Conservation (phyloP, 92 coral and sea anemone species). For the Zoanthus sansibaricus region DNA sequence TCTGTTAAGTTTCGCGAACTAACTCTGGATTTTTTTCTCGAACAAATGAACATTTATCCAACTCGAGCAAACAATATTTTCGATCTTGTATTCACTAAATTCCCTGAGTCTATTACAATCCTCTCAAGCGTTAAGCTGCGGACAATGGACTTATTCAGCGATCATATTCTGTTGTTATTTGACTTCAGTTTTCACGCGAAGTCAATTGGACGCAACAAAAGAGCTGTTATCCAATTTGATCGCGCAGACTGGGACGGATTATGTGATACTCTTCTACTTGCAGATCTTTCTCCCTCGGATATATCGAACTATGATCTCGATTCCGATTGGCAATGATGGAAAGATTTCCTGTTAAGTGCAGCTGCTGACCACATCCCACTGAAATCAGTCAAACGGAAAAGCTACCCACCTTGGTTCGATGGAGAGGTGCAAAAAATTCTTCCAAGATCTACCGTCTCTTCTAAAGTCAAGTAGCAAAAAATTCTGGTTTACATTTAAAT, state of each 20-base stretch:
- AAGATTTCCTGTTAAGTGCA: no score
- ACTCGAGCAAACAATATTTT: constrained; percentile 52
- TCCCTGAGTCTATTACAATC: constrained; percentile 41
- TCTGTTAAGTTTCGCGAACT: constrained; percentile 45
- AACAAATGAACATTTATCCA: constrained; percentile 60
- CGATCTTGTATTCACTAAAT: constrained; percentile 51
- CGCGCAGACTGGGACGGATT: not conserved
- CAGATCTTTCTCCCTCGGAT: not conserved
- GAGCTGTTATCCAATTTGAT: not conserved
- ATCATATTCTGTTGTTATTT: not conserved
- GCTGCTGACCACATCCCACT: no score
- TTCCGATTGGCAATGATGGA: no score
- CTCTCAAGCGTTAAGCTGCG: constrained; percentile 22
- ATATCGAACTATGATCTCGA: no score
- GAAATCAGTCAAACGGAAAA: no score
- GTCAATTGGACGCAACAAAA: not conserved
- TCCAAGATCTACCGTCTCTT: no score
- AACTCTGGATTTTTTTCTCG: constrained; percentile 48
- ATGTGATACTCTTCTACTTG: not conserved
- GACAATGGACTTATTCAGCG: not conserved
- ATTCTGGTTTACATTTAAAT: no score
- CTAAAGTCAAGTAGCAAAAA: no score
- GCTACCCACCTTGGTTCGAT: no score
- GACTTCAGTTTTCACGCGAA: not conserved
- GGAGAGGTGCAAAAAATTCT: no score